Evolutionary conservation across 1,140 invertebrate species (phyloP).

Genomic region (Drosophila nasuta): DNA sequence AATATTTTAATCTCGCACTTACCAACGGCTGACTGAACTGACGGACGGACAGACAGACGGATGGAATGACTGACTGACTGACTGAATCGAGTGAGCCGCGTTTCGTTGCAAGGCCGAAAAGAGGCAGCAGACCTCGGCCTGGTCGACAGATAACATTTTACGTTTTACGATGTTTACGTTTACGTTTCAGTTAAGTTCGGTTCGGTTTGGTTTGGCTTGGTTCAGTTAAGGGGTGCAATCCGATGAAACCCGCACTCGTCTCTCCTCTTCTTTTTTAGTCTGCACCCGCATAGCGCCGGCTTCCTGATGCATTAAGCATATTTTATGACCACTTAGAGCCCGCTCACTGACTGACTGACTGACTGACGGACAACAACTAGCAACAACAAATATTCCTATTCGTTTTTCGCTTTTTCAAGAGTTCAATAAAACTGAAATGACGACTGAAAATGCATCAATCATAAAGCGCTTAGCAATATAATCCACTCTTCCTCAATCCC

Average conservation of each 20-base stretch:
- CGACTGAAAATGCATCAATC: conserved; percentile 16
- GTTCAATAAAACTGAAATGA: conserved; percentile 61
- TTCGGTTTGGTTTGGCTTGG: too few relatives aligned
- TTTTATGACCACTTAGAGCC: conserved; percentile 78
- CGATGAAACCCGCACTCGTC: conserved; percentile 16
- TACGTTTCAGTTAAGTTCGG: conserved; percentile 39
- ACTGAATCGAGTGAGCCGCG: conserved; percentile 13
- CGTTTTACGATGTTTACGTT: conserved; percentile 42
- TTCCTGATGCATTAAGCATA: conserved; percentile 82
- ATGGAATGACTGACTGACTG: conserved; percentile 13
- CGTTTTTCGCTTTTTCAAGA: conserved; percentile 28
- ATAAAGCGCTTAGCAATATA: conserved; percentile 14
- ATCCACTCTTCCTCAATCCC: background rate
- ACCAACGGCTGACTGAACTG: conserved; percentile 61
- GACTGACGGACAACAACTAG: conserved; percentile 8
- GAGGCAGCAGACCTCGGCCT: conserved; percentile 22
- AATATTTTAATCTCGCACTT: conserved; percentile 83
- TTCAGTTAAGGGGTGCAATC: conserved; percentile 36
- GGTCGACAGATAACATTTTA: conserved; percentile 55
- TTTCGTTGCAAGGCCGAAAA: conserved; percentile 48
- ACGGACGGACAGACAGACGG: conserved; percentile 6
- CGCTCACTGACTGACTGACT: conserved; percentile 26
- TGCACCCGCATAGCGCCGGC: conserved; percentile 70
- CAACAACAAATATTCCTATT: conserved; percentile 15
- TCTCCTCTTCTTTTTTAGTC: background rate